A percentile compares a stretch with the other conserved stretches of the same genome.
Conservation (phyloP, 2,888 invertebrate genomes). For the Kryphioiulus occultus region DNA sequence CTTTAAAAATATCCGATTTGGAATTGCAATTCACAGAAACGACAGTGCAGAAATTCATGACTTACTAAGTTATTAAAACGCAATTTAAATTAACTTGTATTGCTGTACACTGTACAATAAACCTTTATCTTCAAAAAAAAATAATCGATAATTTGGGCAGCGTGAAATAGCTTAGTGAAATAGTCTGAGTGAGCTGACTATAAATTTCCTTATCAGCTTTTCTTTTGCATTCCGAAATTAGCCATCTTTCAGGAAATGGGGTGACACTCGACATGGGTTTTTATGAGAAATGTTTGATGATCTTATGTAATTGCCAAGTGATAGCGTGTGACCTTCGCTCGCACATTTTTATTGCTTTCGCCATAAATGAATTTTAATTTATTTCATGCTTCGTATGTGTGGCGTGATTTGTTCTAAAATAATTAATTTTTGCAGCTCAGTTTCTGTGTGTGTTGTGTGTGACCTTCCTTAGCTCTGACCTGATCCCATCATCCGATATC, state of each 20-base stretch:
- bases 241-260: background rate
- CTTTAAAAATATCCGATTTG: too few relatives aligned
- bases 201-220: too few relatives aligned
- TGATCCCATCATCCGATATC: slow-evolving; percentile 22
- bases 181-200: too few relatives aligned
- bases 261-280: background rate
- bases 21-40: too few relatives aligned
- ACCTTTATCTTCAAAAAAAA: too few relatives aligned
- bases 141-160: too few relatives aligned
- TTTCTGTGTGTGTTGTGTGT: slow-evolving; percentile 6
- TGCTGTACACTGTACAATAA: too few relatives aligned
- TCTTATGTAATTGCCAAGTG: background rate
- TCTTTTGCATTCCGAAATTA: background rate
- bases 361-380: background rate
- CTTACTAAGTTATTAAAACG: too few relatives aligned
- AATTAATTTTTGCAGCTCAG: slow-evolving; percentile 1
- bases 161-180: too few relatives aligned
- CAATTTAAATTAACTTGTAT: too few relatives aligned
- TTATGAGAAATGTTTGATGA: background rate
- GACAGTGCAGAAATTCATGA: too few relatives aligned
- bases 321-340: background rate
- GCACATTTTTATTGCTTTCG: background rate
- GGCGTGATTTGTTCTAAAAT: slow-evolving; percentile 35
- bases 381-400: background rate
- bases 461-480: slow-evolving; percentile 20